Conservation (phyloP, 2,797 vertebrate genomes). For the Chromis chromis region DNA sequence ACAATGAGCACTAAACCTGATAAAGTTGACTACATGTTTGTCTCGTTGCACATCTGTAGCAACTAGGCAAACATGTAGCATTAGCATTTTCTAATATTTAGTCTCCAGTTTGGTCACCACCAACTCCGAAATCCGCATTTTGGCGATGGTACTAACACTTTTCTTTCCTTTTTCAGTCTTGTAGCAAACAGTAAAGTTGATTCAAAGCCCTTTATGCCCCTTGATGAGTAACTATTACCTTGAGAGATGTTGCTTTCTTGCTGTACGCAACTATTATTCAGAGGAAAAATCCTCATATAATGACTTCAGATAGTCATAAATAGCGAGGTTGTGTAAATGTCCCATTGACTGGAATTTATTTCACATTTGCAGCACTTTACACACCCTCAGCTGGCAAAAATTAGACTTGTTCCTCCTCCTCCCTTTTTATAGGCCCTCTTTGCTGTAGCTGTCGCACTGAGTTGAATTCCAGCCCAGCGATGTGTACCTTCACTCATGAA, state of each 20-base stretch:
- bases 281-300: slow-evolving; percentile 6
- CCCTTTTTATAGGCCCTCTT: slow-evolving; percentile 33
- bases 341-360: slow-evolving; percentile 36
- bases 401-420: slow-evolving; percentile 31
- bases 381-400: slow-evolving; percentile 34
- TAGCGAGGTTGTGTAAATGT: slow-evolving; percentile 39
- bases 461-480: slow-evolving; percentile 27
- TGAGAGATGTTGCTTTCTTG: slow-evolving; percentile 2
- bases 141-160: not conserved
- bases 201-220: not conserved
- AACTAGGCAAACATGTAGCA: not conserved
- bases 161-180: not conserved
- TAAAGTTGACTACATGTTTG: not conserved
- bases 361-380: slow-evolving; percentile 38
- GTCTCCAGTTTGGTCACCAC: not conserved
- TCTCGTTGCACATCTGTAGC: too few species aligned
- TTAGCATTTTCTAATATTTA: not conserved
- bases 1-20: not conserved
- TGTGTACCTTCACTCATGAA: slow-evolving; percentile 42
- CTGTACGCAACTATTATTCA: not conserved
- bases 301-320: slow-evolving; percentile 33
- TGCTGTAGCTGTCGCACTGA: slow-evolving; percentile 17
- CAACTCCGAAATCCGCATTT: not conserved
- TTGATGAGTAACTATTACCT: not conserved
- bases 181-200: too few species aligned